A percentile compares a stretch with the other conserved stretches of the same genome.
Conservation (phyloP, 2,113 vertebrate genomes). For the Leucopsar rothschildi region DNA sequence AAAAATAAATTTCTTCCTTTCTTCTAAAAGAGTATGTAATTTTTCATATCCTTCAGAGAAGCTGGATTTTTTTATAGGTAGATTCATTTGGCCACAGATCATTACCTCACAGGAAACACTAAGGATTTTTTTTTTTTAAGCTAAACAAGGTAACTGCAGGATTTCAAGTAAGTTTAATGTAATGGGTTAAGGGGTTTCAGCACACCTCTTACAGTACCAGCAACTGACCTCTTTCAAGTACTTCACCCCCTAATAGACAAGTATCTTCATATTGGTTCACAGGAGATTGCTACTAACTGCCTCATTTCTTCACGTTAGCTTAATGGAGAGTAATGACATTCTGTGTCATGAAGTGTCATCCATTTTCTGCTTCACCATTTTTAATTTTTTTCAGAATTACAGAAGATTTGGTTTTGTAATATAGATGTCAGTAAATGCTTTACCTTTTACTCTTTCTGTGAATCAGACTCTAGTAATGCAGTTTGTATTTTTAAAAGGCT, state of each 20-base stretch:
- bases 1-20: neutral
- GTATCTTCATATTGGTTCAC: conserved; percentile 17
- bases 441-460: neutral
- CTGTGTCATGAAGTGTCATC: neutral
- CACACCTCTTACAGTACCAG: conserved; percentile 34
- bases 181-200: conserved; percentile 34
- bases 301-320: conserved; percentile 64
- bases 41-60: conserved; percentile 75
- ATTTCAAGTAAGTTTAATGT: conserved; percentile 62
- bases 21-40: conserved; percentile 31
- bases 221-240: conserved; percentile 69
- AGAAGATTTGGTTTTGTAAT: neutral
- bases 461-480: neutral
- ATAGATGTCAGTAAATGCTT: neutral
- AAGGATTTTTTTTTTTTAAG: conserved; percentile 81
- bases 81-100: conserved; percentile 68
- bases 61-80: conserved; percentile 72
- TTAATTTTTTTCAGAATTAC: neutral
- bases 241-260: conserved; percentile 46
- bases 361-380: neutral
- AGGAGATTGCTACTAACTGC: conserved; percentile 22
- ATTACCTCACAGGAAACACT: conserved; percentile 69
- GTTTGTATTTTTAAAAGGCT: neutral
- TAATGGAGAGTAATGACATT: conserved; percentile 55
- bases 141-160: conserved; percentile 79